Evolutionary conservation across 2,113 vertebrate species (phyloP), one percentile per base, ranked within the genome.

Genomic region (Calidris pygmaea): DNA sequence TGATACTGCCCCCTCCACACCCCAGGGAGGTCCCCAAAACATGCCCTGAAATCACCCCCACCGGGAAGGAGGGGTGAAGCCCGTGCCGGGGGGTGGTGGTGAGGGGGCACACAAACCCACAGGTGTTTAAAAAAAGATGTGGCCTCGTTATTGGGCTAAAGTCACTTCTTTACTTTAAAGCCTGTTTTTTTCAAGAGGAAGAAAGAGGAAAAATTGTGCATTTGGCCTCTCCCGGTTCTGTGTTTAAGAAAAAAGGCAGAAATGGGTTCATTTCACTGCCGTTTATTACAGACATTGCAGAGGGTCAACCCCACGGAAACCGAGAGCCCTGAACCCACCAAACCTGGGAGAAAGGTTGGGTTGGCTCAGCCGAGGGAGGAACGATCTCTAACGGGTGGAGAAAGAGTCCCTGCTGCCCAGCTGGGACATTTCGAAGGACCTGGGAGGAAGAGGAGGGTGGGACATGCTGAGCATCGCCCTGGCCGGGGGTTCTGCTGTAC

Each of bases 181-280:
- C 12, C 59, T 68, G n/a, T 47, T 47, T 39, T 39, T 78, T 82
- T 45, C 32, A 27, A 68, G 53, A 35, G 30, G 12, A 26, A 48
- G 37, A 19, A 62, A 34, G 14, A 52, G 20, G 13, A 12, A 2
- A 37, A 62, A 37, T 39, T 8, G 35, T 18, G 16, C 35, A 18
- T 62, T 27, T 18, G 59, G 59, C 24, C 16, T 27, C 24, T 24
- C 10, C 24, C 7, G 15, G 16, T 27, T 39, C 11, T 37, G 24
- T 26, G 60, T 27, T 37, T 24, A 26, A 27, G 39, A 39, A 39
- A 41, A 32, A 67, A 27, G 39, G 23, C 47, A 70, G 67, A 81
- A 73, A 39, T 17, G 2, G 23, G 39, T 48, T 85, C 0, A 11
- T 50, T 58, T 48, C 0, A 0, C 11, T 19, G 16, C 20, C 1